phyloP scores from a whole-genome alignment of 2,113 vertebrate genomes.

The Oophaga pumilio region DNA sequence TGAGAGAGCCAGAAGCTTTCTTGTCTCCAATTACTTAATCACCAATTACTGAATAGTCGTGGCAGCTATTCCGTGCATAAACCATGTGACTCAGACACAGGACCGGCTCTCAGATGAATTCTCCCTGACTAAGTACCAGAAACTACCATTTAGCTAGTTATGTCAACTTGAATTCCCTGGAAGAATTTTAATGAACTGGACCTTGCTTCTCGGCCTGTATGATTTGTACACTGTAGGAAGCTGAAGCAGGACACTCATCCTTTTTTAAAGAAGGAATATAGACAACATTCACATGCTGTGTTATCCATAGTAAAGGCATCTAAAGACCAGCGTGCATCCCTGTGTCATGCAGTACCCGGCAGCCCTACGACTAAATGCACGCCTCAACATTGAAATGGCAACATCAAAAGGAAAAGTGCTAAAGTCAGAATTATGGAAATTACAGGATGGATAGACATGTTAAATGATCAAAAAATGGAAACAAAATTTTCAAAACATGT shows the following conservation, averaged over 20 bases:
- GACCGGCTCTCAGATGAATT: not conserved
- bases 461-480: too few relatives aligned
- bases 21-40: constrained; percentile 26
- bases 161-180: not conserved
- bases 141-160: not conserved
- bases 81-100: not conserved
- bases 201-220: not conserved
- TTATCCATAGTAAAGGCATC: too few relatives aligned
- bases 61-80: not conserved
- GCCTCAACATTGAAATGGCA: too few relatives aligned
- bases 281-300: too few relatives aligned
- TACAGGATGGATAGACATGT: too few relatives aligned
- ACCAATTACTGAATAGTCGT: constrained; percentile 12
- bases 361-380: too few relatives aligned
- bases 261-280: not conserved
- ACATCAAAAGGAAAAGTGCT: too few relatives aligned
- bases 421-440: too few relatives aligned
- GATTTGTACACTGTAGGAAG: not conserved
- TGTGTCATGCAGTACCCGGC: too few relatives aligned
- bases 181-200: not conserved
- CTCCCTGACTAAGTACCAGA: not conserved
- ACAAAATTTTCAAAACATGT: too few relatives aligned
- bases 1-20: not conserved
- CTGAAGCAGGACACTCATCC: not conserved
- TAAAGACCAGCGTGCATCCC: too few relatives aligned